Percentiles rank a stretch among this genome's conserved stretches.
phyloP scores from a whole-genome alignment of 2,113 vertebrate genomes.

The Bolborhynchus lineola region DNA sequence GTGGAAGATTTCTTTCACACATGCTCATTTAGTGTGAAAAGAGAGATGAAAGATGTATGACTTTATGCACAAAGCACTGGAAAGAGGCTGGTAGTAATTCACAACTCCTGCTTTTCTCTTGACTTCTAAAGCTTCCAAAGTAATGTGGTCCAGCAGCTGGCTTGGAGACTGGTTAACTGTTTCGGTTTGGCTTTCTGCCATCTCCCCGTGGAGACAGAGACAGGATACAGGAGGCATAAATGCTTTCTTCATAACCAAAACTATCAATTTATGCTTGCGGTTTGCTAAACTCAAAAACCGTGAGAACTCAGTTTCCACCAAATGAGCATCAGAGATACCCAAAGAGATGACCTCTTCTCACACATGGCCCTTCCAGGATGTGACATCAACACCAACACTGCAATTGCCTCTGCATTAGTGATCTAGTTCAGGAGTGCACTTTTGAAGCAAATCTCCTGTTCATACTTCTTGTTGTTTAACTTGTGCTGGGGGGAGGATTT shows the following conservation, averaged over 20 bases:
- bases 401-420: neutral
- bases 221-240: neutral
- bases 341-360: neutral
- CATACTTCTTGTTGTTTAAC: neutral
- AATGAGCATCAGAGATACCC: neutral
- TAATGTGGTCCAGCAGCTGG: neutral
- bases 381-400: neutral
- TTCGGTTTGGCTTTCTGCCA: neutral
- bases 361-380: neutral
- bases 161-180: neutral
- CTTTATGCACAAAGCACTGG: neutral
- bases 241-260: neutral
- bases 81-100: neutral
- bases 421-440: neutral
- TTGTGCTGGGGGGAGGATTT: neutral
- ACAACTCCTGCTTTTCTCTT: neutral
- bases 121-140: neutral
- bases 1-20: neutral
- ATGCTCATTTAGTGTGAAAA: neutral
- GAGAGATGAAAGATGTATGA: neutral
- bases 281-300: neutral
- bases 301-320: neutral
- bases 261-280: neutral
- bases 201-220: neutral
- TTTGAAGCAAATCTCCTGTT: neutral